Evolutionary conservation across 2,888 invertebrate genomes (phyloP).

Genomic region (Sesamia inferens): DNA sequence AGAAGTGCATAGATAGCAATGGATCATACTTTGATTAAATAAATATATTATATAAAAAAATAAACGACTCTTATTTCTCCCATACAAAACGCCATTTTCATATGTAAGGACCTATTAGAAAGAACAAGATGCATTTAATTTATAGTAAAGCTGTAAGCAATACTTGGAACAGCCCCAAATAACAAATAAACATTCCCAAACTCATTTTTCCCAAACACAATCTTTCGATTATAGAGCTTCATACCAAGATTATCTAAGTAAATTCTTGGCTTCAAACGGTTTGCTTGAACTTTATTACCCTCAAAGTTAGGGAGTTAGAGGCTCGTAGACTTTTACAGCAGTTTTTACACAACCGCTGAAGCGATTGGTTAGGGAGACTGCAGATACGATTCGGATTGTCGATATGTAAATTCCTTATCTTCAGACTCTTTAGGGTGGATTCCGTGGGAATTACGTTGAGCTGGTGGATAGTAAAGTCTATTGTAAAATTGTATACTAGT

Average conservation of each 20-base stretch:
- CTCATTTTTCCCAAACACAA: slow-evolving; percentile 28
- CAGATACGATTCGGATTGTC: slow-evolving; percentile 54
- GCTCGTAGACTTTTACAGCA: slow-evolving; percentile 81
- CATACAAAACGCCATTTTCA: too few species aligned
- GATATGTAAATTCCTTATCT: slow-evolving; percentile 61
- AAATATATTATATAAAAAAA: too few species aligned
- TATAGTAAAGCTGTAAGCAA: slow-evolving; percentile 11
- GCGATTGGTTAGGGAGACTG: slow-evolving; percentile 60
- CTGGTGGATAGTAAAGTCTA: slow-evolving; percentile 15
- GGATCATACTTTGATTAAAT: too few species aligned
- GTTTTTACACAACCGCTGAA: slow-evolving; percentile 79
- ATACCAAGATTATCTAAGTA: slow-evolving; percentile 50
- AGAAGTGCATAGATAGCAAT: too few species aligned
- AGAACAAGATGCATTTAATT: too few species aligned
- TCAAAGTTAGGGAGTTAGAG: slow-evolving; percentile 70
- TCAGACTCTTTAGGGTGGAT: slow-evolving; percentile 24
- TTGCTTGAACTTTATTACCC: slow-evolving; percentile 49
- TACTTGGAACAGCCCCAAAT: slow-evolving; percentile 25
- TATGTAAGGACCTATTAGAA: too few species aligned
- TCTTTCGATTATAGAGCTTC: slow-evolving; percentile 48
- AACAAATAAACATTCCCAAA: slow-evolving; percentile 2
- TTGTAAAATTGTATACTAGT: neutral
- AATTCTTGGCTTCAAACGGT: slow-evolving; percentile 51
- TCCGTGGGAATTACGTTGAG: slow-evolving; percentile 8
- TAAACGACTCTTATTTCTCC: too few species aligned